Base-by-base conservation (phyloP, 2,113 vertebrate genomes). In the Chunga burmeisteri region DNA sequence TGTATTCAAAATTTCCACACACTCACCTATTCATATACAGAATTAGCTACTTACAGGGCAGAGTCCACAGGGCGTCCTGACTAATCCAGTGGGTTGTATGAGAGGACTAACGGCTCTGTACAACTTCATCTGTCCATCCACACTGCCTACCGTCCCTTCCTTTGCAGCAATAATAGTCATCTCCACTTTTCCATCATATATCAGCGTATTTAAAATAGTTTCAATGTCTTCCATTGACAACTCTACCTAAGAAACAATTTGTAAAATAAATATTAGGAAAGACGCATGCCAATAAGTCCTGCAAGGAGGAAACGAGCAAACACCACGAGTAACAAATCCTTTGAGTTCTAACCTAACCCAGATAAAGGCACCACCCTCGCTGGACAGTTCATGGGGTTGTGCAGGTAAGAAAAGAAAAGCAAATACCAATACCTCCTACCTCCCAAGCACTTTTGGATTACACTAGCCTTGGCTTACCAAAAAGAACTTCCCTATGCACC, bases 141-240 rank as follows among this genome's bases (percentile, higher is more conserved):
- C 99, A 29, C 99, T 99, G 93, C 99, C 99, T 81, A 99, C 99
- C 0, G 99, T 99, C 6, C 99, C 99, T 94, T 99, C 99, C 94
- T 99, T 99, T 40, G 99, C 99, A 27, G 99, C 99, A 21, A 99
- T 99, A 94, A 99, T 98, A 4, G 98, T 99, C 99, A 99, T 99
- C 96, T 99, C 99, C 97, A 99, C 99, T 96, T 99, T 99, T 30
- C 99, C 99, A 66, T 99, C 99, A 40, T 99, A 99, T 94, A 99
- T 99, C 44, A 99, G 98, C 0, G 99, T 99, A 96, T 99, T 99
- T 85, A 99, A 97, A 97, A 99, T 99, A 67, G 99, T 99, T 98
- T 99, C 99, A 16, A 99, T 99, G 96, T 99, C 99, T 81, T 99
- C 99, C 99, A 99, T 99, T 27, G 99, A 99, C 95, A 99, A 96